A percentile compares a stretch with the other conserved stretches of the same genome.
These are phyloP conservation scores for Amphiprion ocellaris DNA, from an alignment of 2,113 vertebrate species.

Conservation along the genomic window DNA sequence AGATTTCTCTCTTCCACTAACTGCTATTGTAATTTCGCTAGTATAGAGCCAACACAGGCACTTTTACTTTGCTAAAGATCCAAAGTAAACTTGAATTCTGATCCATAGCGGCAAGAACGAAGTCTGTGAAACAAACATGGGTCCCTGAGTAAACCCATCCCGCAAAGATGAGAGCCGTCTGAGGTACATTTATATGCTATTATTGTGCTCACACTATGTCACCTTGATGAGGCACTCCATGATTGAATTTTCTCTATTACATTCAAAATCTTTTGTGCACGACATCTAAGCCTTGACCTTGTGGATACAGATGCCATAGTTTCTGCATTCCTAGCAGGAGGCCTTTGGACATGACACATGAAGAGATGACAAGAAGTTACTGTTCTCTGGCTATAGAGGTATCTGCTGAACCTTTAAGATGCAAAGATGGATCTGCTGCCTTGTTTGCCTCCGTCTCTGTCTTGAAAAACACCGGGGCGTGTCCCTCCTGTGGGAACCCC, in stretches of 20 bases:
- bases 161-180: constrained; percentile 34
- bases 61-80: constrained; percentile 14
- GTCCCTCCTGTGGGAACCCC: constrained; percentile 76
- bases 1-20: constrained; percentile 50
- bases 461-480: constrained; percentile 71
- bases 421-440: constrained; percentile 62
- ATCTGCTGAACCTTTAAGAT: constrained; percentile 54
- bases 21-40: constrained; percentile 54
- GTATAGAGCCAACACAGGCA: constrained; percentile 36
- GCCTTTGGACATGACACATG: constrained; percentile 60
- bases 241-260: constrained; percentile 45
- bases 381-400: constrained; percentile 46
- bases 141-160: constrained; percentile 23
- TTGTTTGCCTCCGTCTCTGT: constrained; percentile 57
- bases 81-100: constrained; percentile 48
- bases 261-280: constrained; percentile 57
- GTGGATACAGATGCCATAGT: constrained; percentile 29
- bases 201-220: constrained; percentile 51
- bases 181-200: constrained; percentile 63
- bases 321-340: constrained; percentile 53
- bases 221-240: constrained; percentile 57
- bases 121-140: constrained; percentile 55
- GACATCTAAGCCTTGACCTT: constrained; percentile 74
- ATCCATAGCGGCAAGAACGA: constrained; percentile 11
- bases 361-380: constrained; percentile 56